Evolutionary conservation across 2,888 invertebrate genomes (phyloP).

Genomic region (Anticlea derivata): DNA sequence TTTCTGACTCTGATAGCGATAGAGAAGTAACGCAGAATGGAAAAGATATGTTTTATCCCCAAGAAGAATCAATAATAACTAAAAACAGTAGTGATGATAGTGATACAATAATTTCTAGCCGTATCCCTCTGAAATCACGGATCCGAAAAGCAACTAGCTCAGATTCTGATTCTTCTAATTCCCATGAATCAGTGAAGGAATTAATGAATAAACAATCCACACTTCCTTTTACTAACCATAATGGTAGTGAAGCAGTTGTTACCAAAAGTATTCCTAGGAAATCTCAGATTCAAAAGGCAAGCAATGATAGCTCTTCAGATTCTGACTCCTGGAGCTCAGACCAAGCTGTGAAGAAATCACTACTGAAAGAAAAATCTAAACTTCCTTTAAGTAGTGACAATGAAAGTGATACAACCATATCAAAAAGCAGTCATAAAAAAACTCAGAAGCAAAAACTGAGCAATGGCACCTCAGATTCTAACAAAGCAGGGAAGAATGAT

Average conservation of each 20-base stretch:
- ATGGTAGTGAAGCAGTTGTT: too few relatives aligned
- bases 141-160: conserved; percentile 28
- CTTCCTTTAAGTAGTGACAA: conserved; percentile 6
- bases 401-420: conserved; percentile 28
- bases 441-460: conserved; percentile 33
- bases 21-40: conserved; percentile 10
- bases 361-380: background rate
- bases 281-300: conserved; percentile 35
- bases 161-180: conserved; percentile 1
- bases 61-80: background rate
- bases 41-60: background rate
- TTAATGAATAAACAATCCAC: conserved; percentile 1
- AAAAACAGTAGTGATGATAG: conserved; percentile 35
- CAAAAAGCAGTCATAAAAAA: conserved; percentile 33
- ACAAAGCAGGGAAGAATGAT: conserved; percentile 41
- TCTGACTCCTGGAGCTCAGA: conserved; percentile 20
- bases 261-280: conserved; percentile 31
- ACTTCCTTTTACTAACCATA: too few relatives aligned
- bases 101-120: conserved; percentile 27
- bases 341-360: background rate
- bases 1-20: conserved; percentile 63
- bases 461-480: conserved; percentile 34
- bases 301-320: conserved; percentile 32
- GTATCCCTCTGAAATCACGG: conserved; percentile 35
- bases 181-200: background rate